A percentile compares a stretch with the other conserved stretches of the same genome.
phyloP scores from a whole-genome alignment of 92 coral and sea anemone genomes.

The Heliopora coerulea region DNA sequence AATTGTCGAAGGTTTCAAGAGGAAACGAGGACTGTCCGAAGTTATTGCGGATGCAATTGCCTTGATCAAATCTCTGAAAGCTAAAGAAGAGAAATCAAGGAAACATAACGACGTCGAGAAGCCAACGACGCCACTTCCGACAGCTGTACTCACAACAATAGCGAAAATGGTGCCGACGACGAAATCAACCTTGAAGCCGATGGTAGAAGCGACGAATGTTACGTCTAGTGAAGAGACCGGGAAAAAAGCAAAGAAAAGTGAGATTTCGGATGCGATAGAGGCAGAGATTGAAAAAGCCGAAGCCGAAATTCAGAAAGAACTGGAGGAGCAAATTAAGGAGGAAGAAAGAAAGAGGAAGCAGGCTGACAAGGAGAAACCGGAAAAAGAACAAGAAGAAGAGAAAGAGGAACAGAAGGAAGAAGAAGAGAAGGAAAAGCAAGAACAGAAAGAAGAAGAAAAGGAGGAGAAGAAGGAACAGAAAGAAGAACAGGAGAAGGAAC shows the following conservation, averaged over 20 bases:
- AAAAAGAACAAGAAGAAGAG: neutral
- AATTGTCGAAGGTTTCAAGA: constrained; percentile 6
- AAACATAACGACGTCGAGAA: neutral
- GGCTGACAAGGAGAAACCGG: neutral
- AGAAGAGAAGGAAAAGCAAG: neutral
- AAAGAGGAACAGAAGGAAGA: neutral
- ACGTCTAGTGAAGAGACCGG: neutral
- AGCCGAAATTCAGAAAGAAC: constrained; percentile 18
- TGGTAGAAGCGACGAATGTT: too few relatives aligned
- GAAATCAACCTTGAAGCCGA: too few relatives aligned
- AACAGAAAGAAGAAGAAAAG: neutral
- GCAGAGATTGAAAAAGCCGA: constrained; percentile 8
- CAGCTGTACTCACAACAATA: neutral
- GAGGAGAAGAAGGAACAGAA: neutral
- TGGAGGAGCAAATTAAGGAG: neutral
- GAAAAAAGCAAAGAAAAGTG: neutral
- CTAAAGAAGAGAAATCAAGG: neutral
- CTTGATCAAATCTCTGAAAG: neutral
- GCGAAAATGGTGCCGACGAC: neutral
- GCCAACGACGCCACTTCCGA: neutral
- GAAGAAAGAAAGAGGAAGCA: neutral
- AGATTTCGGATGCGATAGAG: neutral
- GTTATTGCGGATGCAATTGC: neutral
- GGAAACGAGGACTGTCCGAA: neutral
- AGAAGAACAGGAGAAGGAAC: neutral